Evolutionary conservation across 2,113 vertebrate species (phyloP).

Genomic region (Leptobrachium ailaonicum): DNA sequence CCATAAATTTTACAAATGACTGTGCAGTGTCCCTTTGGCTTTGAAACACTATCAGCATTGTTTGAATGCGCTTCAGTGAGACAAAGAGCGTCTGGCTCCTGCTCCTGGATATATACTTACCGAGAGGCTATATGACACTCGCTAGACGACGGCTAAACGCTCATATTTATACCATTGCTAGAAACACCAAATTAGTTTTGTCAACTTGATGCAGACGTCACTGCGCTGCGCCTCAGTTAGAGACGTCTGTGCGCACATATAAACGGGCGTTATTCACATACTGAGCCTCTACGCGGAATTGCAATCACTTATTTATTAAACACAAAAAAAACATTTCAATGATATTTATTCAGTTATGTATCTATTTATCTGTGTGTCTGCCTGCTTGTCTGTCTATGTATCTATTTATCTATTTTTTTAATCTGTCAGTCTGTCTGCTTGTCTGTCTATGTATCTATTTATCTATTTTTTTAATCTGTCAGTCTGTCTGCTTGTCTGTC

Average conservation of each 20-base stretch:
- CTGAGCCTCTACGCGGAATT: no score
- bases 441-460: no score
- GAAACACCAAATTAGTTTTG: background rate
- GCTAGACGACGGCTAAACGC: background rate
- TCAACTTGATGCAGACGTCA: conserved; percentile 11
- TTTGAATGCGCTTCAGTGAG: conserved; percentile 46
- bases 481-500: no score
- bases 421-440: no score
- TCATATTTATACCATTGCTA: conserved; percentile 2
- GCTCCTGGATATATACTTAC: background rate
- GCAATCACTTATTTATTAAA: no score
- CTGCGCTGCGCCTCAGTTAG: background rate
- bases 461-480: no score
- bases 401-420: no score
- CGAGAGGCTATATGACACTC: conserved; percentile 11
- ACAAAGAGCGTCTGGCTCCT: conserved; percentile 3
- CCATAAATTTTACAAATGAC: conserved; percentile 64
- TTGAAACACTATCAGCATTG: conserved; percentile 61
- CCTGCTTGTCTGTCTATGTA: no score
- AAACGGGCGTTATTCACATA: no score
- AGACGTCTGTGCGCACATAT: background rate
- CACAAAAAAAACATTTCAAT: no score
- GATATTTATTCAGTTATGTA: no score
- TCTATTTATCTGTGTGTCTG: no score
- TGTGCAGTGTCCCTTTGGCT: conserved; percentile 58